Percentiles rank a stretch among this genome's conserved stretches.
Evolutionary conservation across 2,888 invertebrate species (phyloP).

Genomic region (Sialis lutaria): DNA sequence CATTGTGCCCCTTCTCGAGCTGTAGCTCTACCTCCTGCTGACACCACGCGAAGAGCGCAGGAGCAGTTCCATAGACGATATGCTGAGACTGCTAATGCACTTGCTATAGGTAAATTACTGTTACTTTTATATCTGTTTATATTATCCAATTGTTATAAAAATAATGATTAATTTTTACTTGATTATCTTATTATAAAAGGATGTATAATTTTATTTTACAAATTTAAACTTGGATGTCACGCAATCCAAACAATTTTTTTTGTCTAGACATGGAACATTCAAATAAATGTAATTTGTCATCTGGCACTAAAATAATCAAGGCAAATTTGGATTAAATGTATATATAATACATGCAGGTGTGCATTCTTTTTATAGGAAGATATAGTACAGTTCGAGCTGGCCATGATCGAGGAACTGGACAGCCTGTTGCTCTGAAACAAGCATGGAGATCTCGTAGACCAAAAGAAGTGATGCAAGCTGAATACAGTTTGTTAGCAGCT

Average conservation of each 20-base stretch:
- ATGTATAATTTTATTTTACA: no score
- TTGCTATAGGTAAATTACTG: slow-evolving; percentile 18
- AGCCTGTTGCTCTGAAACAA: slow-evolving; percentile 62
- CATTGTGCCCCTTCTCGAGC: slow-evolving; percentile 37
- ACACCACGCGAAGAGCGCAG: slow-evolving; percentile 46
- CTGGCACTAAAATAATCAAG: no score
- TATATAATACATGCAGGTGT: no score
- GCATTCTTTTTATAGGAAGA: slow-evolving; percentile 25
- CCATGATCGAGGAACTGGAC: slow-evolving; percentile 55
- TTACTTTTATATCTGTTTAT: no score
- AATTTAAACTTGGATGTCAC: no score
- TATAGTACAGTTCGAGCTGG: slow-evolving; percentile 56
- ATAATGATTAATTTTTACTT: no score
- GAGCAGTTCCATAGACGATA: slow-evolving; percentile 47
- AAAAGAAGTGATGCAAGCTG: slow-evolving; percentile 47
- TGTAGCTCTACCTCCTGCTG: slow-evolving; percentile 42
- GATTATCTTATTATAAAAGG: no score
- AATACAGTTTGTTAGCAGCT: slow-evolving; percentile 49
- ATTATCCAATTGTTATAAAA: no score
- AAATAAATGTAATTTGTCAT: no score
- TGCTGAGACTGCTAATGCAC: slow-evolving; percentile 42
- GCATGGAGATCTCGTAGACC: slow-evolving; percentile 40
- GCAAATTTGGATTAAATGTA: no score
- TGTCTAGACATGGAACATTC: no score
- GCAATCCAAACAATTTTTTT: no score